phyloP scores from a whole-genome alignment of 2,113 vertebrate species.

The Sapayoa aenigma region DNA sequence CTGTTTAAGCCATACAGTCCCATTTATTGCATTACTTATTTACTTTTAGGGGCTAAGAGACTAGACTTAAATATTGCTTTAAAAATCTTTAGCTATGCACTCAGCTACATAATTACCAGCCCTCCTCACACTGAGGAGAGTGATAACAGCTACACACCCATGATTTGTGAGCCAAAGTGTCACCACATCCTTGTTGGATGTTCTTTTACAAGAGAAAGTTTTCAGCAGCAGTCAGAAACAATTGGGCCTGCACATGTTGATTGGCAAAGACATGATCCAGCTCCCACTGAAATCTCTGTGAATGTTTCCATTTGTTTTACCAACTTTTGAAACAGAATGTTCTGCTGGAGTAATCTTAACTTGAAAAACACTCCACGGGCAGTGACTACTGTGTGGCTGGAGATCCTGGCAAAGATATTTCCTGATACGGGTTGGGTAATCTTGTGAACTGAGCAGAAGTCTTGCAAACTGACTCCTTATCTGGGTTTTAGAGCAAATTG shows the following conservation, averaged over 20 bases:
- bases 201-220: neutral
- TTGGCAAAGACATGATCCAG: neutral
- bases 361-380: neutral
- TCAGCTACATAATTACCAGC: neutral
- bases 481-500: neutral
- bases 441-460: neutral
- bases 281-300: neutral
- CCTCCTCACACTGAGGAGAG: neutral
- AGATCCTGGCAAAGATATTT: neutral
- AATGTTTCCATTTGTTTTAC: neutral
- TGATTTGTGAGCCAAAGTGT: neutral
- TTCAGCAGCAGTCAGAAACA: neutral
- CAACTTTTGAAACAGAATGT: neutral
- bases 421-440: neutral
- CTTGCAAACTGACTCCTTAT: neutral
- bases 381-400: rapidly evolving
- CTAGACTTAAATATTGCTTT: neutral
- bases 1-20: neutral
- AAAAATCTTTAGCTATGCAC: neutral
- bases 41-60: neutral
- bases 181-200: neutral
- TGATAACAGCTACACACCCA: neutral
- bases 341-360: neutral
- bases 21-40: neutral
- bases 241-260: neutral